Base-by-base conservation (phyloP, 2,888 invertebrate species). In the Andricus quercusramuli region DNA sequence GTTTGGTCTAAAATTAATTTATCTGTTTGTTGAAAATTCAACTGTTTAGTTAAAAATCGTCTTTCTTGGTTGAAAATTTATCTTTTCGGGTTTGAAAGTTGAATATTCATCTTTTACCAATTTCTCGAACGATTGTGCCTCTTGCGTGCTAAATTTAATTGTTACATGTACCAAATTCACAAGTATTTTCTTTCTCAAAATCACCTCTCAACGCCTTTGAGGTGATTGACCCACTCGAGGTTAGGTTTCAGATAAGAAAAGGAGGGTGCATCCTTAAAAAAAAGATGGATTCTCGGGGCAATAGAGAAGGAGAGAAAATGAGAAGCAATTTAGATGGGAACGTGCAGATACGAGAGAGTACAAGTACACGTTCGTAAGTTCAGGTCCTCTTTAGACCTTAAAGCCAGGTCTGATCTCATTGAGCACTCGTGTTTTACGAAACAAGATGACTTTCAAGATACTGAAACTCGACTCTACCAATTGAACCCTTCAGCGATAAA, bases 261-360 rank as follows among this genome's bases (percentile, higher is more conserved):
- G 79, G 78, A 76, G 74, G 79, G 65, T 70, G 79, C 79, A 82
- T 77, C 78, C 74, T 80, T 29, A 37, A 65, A 62, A 37, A 79
- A 15, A 17, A n/a, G 59, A 56, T 29, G 29, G n/a, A 70, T 47
- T 70, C 47, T 32, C n/a, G 44, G n/a, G 13, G 51, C 51, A 77
- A 78, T 78, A 74, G 62, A 82, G 83, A 78, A 79, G 80, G 81
- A 82, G 80, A 85, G 84, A 85, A 86, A 86, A 85, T 83, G 82
- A 84, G 83, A 85, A 85, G 85, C 85, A 87, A 87, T 86, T 86
- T 85, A 87, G 87, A 87, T 87, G 85, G 83, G 83, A 83, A 83
- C 82, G 80, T 77, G 80, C 56, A 83, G 87, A 87, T 87, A 85
- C 79, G 32, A 79, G 76, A 56, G 78, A 47, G 76, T 77, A 77